Evolutionary conservation across 2,797 vertebrate species (phyloP).

Genomic region (Erpetoichthys calabaricus): DNA sequence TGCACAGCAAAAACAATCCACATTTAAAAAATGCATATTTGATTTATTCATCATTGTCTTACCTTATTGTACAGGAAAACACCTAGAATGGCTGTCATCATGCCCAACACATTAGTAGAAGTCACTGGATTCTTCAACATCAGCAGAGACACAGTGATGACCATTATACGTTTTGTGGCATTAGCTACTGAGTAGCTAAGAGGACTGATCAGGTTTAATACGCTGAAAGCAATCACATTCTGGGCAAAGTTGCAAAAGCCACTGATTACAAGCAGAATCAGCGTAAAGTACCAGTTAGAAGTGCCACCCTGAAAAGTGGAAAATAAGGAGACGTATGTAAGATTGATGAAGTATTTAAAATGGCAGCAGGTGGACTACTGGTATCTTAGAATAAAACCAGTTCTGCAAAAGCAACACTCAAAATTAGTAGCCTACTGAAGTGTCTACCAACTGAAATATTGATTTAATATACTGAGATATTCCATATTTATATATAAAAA

Average conservation of each 20-base stretch:
- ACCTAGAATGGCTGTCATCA: slow-evolving; percentile 91
- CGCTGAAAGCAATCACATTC: slow-evolving; percentile 94
- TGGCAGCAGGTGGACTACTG: background rate
- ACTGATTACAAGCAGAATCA: slow-evolving; percentile 79
- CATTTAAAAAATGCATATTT: too few species aligned
- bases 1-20: too few species aligned
- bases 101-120: slow-evolving; percentile 78
- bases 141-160: slow-evolving; percentile 85
- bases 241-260: slow-evolving; percentile 97
- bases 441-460: too few species aligned
- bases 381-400: too few species aligned
- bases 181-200: slow-evolving; percentile 97
- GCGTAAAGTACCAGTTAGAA: slow-evolving; percentile 64
- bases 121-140: slow-evolving; percentile 89
- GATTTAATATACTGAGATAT: too few species aligned
- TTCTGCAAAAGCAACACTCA: too few species aligned
- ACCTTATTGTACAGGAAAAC: slow-evolving; percentile 98
- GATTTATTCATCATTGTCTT: slow-evolving; percentile 11
- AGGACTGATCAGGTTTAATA: slow-evolving; percentile 89
- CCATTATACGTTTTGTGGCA: slow-evolving; percentile 93
- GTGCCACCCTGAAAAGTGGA: slow-evolving; percentile 43
- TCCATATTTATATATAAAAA: too few species aligned
- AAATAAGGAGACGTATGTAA: background rate
- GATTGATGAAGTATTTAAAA: background rate
- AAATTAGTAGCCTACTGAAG: too few species aligned